Conservation (phyloP, 1,140 invertebrate species). For the Bombus fervidus region DNA sequence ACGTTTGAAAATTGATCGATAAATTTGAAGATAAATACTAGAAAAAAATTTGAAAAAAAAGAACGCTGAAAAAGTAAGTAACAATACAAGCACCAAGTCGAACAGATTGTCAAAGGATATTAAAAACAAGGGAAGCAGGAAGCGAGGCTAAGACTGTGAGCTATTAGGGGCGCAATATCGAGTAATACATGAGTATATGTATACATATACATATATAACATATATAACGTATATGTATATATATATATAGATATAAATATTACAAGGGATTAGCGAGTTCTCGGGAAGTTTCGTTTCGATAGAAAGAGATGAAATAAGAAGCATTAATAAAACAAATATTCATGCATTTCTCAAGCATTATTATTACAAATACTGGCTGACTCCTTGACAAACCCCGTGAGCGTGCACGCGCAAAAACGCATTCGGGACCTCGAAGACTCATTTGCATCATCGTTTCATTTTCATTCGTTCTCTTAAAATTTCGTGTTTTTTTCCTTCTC, state of each 20-base stretch:
- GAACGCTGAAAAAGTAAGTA: constrained; percentile 19
- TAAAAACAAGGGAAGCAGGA: constrained; percentile 75
- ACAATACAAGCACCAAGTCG: constrained; percentile 71
- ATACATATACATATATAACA: constrained; percentile 61
- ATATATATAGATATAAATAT: constrained; percentile 66
- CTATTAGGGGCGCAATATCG: constrained; percentile 73
- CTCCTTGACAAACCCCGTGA: constrained; percentile 82
- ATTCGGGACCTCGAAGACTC: constrained; percentile 76
- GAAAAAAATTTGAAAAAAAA: not conserved
- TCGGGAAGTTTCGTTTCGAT: constrained; percentile 66
- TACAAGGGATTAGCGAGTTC: constrained; percentile 75
- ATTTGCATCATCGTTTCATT: constrained; percentile 31
- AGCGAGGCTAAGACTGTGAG: constrained; percentile 78
- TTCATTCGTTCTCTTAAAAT: constrained; percentile 30
- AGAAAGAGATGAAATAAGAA: constrained; percentile 85
- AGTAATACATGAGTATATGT: constrained; percentile 75
- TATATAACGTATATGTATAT: constrained; percentile 46
- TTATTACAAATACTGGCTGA: constrained; percentile 91
- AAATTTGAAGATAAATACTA: constrained; percentile 7
- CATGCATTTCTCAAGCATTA: constrained; percentile 93
- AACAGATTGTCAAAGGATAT: constrained; percentile 63
- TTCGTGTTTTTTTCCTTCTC: not conserved
- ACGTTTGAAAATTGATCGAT: not conserved
- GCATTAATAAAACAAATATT: constrained; percentile 93
- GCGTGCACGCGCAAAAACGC: constrained; percentile 82